phyloP scores from a whole-genome alignment of 1,140 invertebrate genomes.

The Amyelois transitella region DNA sequence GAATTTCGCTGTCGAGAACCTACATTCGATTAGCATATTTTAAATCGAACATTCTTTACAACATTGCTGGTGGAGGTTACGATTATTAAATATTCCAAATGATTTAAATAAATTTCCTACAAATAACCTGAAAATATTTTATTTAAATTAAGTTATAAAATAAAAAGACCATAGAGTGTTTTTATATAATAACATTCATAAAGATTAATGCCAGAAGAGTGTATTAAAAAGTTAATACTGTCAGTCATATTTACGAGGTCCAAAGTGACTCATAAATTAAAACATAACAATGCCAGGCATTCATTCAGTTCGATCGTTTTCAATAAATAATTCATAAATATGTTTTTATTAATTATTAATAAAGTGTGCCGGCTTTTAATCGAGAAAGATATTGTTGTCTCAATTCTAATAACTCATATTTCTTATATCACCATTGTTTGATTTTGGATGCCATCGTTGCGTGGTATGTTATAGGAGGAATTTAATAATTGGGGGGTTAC shows the following conservation, averaged over 20 bases:
- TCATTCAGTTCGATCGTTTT: slow-evolving; percentile 14
- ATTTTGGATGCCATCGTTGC: slow-evolving; percentile 27
- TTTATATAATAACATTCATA: no score
- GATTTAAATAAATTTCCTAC: neutral
- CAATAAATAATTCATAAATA: slow-evolving; percentile 56
- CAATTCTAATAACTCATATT: slow-evolving; percentile 49
- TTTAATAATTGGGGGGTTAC: slow-evolving; percentile 57
- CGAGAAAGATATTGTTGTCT: slow-evolving; percentile 14
- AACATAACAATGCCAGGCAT: slow-evolving; percentile 25
- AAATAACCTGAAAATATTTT: slow-evolving; percentile 4
- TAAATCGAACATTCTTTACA: slow-evolving; percentile 19
- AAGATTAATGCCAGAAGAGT: slow-evolving; percentile 1
- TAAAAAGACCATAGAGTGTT: no score
- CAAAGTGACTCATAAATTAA: slow-evolving; percentile 38
- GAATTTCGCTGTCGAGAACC: slow-evolving; percentile 35
- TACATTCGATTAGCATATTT: slow-evolving; percentile 38
- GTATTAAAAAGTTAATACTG: neutral
- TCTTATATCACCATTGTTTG: slow-evolving; percentile 45
- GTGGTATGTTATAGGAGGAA: slow-evolving; percentile 32
- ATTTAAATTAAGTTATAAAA: neutral
- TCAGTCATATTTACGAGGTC: slow-evolving; percentile 22
- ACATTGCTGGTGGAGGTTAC: slow-evolving; percentile 14
- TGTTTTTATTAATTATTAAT: slow-evolving; percentile 59
- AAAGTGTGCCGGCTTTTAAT: slow-evolving; percentile 24
- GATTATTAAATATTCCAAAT: neutral